Conservation (phyloP, 2,797 vertebrate species). For the Champsocephalus gunnari region DNA sequence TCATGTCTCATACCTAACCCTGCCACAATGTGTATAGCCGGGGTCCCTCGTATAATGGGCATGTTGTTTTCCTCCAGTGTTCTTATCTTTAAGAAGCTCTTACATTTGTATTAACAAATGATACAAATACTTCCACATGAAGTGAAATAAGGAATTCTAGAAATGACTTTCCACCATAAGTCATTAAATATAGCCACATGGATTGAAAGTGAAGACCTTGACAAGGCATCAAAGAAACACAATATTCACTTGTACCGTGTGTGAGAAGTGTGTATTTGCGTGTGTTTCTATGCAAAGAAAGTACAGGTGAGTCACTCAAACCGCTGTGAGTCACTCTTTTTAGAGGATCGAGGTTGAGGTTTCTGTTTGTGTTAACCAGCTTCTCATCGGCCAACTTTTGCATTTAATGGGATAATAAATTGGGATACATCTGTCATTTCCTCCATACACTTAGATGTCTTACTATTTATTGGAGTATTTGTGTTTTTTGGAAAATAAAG, state of each 20-base stretch:
- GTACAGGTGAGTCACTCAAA: constrained; percentile 49
- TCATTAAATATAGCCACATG: not conserved
- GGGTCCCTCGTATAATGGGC: not conserved
- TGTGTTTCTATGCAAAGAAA: constrained; percentile 4
- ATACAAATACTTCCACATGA: not conserved
- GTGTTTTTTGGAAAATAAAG: not conserved
- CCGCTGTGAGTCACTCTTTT: not conserved
- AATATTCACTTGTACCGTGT: not conserved
- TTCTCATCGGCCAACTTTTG: not conserved
- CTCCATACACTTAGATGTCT: not conserved
- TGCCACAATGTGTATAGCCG: not conserved
- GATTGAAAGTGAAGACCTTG: not conserved
- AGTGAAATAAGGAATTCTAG: not conserved
- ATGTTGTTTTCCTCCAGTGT: not conserved
- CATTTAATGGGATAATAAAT: not conserved
- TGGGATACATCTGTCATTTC: not conserved
- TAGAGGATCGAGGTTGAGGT: constrained; percentile 9
- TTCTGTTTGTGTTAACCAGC: not conserved
- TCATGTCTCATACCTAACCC: not conserved
- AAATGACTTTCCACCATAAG: no score
- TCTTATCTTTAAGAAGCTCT: not conserved
- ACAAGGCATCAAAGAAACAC: not conserved
- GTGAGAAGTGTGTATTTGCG: not conserved
- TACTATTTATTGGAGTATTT: not conserved
- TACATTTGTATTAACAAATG: not conserved